Percentiles rank a stretch among this genome's conserved stretches.
Conservation (phyloP, 2,888 invertebrate genomes). For the Cephonodes hylas region DNA sequence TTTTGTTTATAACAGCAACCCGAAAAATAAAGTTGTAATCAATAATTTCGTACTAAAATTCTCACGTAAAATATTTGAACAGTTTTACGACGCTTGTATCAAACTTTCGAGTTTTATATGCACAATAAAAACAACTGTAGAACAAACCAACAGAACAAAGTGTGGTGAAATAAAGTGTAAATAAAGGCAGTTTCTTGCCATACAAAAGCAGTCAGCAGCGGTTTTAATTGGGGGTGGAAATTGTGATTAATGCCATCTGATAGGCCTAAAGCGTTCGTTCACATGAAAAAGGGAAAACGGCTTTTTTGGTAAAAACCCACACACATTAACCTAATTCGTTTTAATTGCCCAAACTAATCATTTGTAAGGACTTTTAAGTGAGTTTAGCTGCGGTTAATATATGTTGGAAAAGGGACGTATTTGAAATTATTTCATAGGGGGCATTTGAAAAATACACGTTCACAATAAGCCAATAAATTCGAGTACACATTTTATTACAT, state of each 20-base stretch:
- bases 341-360: constrained; percentile 77
- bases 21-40: not conserved
- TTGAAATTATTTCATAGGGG: not conserved
- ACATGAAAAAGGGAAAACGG: constrained; percentile 61
- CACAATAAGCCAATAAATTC: constrained; percentile 1
- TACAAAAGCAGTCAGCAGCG: constrained; percentile 45
- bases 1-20: too few species aligned
- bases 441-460: not conserved
- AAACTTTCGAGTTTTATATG: constrained; percentile 53
- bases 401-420: not conserved
- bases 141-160: constrained; percentile 59
- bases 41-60: not conserved
- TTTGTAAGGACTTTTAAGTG: constrained; percentile 66
- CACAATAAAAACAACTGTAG: constrained; percentile 61
- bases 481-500: not conserved
- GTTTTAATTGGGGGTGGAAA: constrained; percentile 79
- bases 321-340: constrained; percentile 80
- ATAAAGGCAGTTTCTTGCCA: constrained; percentile 48
- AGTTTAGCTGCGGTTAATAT: constrained; percentile 36
- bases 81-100: constrained; percentile 41
- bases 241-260: constrained; percentile 79
- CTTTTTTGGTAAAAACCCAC: constrained; percentile 64
- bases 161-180: constrained; percentile 59
- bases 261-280: constrained; percentile 58
- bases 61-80: constrained; percentile 27